These are phyloP conservation scores for Micromussa lordhowensis DNA, from an alignment of 92 coral and sea anemone genomes.

Conservation along the genomic window DNA sequence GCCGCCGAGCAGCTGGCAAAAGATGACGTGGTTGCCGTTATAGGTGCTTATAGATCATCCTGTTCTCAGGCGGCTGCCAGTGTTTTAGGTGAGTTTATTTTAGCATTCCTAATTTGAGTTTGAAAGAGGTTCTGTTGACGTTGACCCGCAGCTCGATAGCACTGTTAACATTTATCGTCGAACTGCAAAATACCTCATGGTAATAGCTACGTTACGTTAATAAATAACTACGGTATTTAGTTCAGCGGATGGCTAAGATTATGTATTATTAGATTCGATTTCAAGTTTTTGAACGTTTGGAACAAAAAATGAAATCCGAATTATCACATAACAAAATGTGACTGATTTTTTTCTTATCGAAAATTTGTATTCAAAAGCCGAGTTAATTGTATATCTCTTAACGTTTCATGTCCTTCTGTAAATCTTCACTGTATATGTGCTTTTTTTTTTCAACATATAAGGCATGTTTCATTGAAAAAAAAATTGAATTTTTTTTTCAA, in stretches of 20 bases:
- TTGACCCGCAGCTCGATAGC: too few relatives aligned
- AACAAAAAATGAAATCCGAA: too few relatives aligned
- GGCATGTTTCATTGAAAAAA: neutral
- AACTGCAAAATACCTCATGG: neutral
- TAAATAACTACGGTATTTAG: neutral
- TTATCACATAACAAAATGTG: too few relatives aligned
- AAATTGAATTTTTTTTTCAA: too few relatives aligned
- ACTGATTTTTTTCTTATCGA: too few relatives aligned
- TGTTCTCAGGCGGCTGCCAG: conserved; percentile 91
- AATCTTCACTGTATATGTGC: too few relatives aligned
- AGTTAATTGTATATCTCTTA: too few relatives aligned
- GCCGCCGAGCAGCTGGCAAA: conserved; percentile 90
- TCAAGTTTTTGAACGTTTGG: neutral
- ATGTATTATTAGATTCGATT: neutral
- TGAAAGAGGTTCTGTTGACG: neutral
- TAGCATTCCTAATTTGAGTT: neutral
- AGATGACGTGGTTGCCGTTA: conserved; percentile 93
- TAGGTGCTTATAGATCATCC: conserved; percentile 93
- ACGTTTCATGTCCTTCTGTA: too few relatives aligned
- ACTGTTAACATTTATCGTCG: too few relatives aligned
- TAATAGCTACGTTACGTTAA: neutral
- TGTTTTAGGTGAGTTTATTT: conserved; percentile 77
- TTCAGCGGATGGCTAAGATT: neutral
- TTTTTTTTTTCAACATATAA: too few relatives aligned
- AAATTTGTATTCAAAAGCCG: too few relatives aligned